Conservation (phyloP, 2,797 vertebrate species). For the Gallinago stenura region DNA sequence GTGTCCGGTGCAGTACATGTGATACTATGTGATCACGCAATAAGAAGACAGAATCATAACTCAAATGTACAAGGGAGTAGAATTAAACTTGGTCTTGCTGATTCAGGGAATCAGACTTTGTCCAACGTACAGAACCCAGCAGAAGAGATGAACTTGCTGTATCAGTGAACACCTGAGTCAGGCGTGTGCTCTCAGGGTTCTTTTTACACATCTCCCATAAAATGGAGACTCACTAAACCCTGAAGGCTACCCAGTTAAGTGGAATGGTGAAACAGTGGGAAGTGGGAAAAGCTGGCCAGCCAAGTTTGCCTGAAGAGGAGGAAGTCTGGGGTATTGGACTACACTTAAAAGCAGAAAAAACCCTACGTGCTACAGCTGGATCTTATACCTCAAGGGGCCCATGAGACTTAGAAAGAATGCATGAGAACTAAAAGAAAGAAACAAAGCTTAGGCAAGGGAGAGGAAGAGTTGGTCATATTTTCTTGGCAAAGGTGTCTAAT, state of each 20-base stretch:
- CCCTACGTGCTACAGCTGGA: not conserved
- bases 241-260: not conserved
- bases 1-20: not conserved
- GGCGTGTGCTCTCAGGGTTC: not conserved
- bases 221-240: not conserved
- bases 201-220: not conserved
- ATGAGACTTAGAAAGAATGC: not conserved
- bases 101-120: not conserved
- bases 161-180: not conserved
- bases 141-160: not conserved
- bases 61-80: not conserved
- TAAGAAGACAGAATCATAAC: not conserved
- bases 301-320: not conserved
- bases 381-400: not conserved
- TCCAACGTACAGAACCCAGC: not conserved
- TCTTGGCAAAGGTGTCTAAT: not conserved
- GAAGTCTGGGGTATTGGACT: not conserved
- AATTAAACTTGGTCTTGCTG: not conserved
- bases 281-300: not conserved
- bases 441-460: not conserved
- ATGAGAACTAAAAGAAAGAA: not conserved
- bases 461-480: not conserved
- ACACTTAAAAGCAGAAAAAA: constrained; percentile 29
- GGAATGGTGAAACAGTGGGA: not conserved
- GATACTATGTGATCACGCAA: not conserved